phyloP scores from a whole-genome alignment of 2,113 vertebrate species.

The Lepidothrix coronata region DNA sequence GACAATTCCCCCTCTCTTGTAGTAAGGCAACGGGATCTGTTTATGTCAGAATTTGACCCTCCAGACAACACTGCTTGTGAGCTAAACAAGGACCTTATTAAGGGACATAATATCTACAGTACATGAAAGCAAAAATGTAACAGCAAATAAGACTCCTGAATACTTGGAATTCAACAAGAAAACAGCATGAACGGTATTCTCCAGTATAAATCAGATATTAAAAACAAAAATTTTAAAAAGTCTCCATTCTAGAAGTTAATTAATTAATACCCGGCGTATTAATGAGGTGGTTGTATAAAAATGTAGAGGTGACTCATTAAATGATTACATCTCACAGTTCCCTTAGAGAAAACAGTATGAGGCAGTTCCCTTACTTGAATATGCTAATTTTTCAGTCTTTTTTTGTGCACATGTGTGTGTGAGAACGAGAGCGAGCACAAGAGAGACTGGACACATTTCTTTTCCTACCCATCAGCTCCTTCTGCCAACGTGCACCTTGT shows the following conservation, averaged over 20 bases:
- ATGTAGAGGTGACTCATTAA: neutral
- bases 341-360: neutral
- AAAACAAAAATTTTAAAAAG: neutral
- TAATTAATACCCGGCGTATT: neutral
- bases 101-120: neutral
- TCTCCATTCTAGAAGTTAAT: neutral
- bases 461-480: neutral
- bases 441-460: neutral
- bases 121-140: slow-evolving; percentile 22
- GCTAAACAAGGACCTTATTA: slow-evolving; percentile 35
- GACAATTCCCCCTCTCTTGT: neutral
- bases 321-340: neutral
- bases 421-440: neutral
- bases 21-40: neutral
- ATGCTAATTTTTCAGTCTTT: slow-evolving; percentile 15
- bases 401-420: neutral
- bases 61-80: neutral
- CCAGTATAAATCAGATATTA: neutral
- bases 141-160: neutral
- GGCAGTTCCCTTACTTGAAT: neutral
- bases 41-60: neutral
- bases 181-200: neutral
- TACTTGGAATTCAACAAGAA: neutral
- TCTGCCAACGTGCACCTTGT: neutral
- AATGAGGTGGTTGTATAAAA: neutral